A percentile compares a stretch with the other conserved stretches of the same genome.
Conservation (phyloP, 2,888 invertebrate species). For the Rhagium mordax region DNA sequence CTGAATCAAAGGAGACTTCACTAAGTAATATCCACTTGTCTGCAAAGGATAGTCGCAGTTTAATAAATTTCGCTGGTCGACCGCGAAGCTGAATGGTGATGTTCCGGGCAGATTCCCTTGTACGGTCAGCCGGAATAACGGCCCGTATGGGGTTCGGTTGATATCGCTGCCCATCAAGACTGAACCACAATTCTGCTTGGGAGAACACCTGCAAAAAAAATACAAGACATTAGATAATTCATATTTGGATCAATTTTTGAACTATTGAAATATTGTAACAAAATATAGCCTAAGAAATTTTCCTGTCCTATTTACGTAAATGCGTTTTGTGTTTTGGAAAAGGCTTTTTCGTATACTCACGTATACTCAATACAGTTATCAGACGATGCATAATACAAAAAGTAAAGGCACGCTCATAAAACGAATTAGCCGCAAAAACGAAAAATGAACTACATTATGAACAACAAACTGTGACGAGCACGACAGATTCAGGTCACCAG, state of each 20-base stretch:
- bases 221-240: not conserved
- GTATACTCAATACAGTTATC: too few species aligned
- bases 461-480: too few species aligned
- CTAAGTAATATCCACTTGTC: slow-evolving; percentile 92
- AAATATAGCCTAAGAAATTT: too few species aligned
- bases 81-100: slow-evolving; percentile 83
- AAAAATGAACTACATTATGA: too few species aligned
- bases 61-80: slow-evolving; percentile 83
- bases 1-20: slow-evolving; percentile 88
- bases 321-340: too few species aligned
- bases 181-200: slow-evolving; percentile 83
- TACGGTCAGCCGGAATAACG: slow-evolving; percentile 73
- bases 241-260: not conserved
- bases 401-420: too few species aligned
- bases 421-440: too few species aligned
- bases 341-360: too few species aligned
- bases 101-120: slow-evolving; percentile 75
- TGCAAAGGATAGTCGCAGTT: slow-evolving; percentile 82
- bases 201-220: slow-evolving; percentile 78
- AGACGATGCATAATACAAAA: too few species aligned
- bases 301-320: too few species aligned
- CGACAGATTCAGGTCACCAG: too few species aligned
- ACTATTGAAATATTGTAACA: too few species aligned
- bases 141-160: slow-evolving; percentile 78
- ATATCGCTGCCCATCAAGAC: slow-evolving; percentile 84